Percentiles rank a stretch among this genome's conserved stretches.
Evolutionary conservation across 2,888 invertebrate species (phyloP).

Genomic region (Blera fallax): DNA sequence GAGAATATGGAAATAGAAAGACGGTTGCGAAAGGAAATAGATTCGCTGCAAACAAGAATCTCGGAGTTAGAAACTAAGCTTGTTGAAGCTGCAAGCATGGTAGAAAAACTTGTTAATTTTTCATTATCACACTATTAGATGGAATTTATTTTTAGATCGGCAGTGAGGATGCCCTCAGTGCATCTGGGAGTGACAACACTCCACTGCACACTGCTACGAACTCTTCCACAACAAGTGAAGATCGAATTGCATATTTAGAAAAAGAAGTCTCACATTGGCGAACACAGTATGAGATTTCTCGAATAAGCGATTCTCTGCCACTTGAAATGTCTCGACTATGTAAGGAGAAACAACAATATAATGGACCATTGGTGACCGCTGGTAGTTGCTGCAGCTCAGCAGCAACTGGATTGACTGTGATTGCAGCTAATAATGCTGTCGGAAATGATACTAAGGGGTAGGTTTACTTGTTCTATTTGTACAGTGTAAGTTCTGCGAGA

Average conservation of each 20-base stretch:
- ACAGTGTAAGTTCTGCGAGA: too few species aligned
- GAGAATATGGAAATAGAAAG: conserved; percentile 82
- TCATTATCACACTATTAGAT: neutral
- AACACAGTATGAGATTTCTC: conserved; percentile 87
- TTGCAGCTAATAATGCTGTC: conserved; percentile 48
- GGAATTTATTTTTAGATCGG: conserved; percentile 82
- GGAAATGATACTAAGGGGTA: conserved; percentile 57
- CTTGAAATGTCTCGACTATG: conserved; percentile 79
- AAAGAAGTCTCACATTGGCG: conserved; percentile 89
- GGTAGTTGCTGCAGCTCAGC: conserved; percentile 77
- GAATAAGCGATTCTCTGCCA: conserved; percentile 82
- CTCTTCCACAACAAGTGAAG: conserved; percentile 76
- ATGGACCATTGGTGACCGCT: conserved; percentile 66
- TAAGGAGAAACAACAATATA: conserved; percentile 75
- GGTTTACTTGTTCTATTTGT: neutral
- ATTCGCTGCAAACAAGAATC: conserved; percentile 81
- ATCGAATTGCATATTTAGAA: conserved; percentile 83
- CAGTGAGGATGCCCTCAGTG: conserved; percentile 85
- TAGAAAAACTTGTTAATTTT: conserved; percentile 75
- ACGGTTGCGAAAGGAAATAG: conserved; percentile 81
- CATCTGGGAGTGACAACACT: conserved; percentile 80
- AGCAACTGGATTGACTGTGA: conserved; percentile 78
- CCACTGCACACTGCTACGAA: conserved; percentile 75
- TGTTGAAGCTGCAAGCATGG: conserved; percentile 85
- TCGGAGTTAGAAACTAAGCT: conserved; percentile 81